A percentile compares a stretch with the other conserved stretches of the same genome.
Evolutionary conservation across 2,113 vertebrate genomes (phyloP).

Genomic region (Clupea harengus): DNA sequence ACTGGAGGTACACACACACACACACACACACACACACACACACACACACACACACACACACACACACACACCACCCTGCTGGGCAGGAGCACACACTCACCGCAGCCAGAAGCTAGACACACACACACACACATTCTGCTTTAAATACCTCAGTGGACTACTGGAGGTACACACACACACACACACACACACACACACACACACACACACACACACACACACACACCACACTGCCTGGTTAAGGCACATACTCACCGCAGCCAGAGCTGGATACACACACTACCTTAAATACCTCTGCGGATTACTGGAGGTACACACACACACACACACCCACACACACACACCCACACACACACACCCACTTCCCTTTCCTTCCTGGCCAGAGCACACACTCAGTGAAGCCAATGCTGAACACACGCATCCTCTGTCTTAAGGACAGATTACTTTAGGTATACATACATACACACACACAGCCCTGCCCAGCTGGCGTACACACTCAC

Average conservation of each 20-base stretch:
- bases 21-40: slow-evolving; percentile 24
- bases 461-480: too few species aligned
- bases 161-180: background rate
- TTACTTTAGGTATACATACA: too few species aligned
- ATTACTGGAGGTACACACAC: background rate
- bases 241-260: too few species aligned
- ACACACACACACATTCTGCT: background rate
- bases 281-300: too few species aligned
- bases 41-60: slow-evolving; percentile 6
- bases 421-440: too few species aligned
- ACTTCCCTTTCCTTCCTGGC: too few species aligned
- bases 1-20: slow-evolving; percentile 77
- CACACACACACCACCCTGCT: background rate
- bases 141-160: background rate
- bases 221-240: background rate
- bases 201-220: background rate
- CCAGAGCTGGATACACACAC: background rate
- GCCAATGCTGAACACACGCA: too few species aligned
- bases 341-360: background rate
- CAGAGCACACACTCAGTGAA: too few species aligned
- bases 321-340: background rate
- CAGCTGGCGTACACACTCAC: too few species aligned
- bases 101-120: background rate
- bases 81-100: background rate
- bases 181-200: background rate